Evolutionary conservation across 1,140 invertebrate genomes (phyloP), one percentile per base, ranked within the genome.

Genomic region (Whitmania pigra): DNA sequence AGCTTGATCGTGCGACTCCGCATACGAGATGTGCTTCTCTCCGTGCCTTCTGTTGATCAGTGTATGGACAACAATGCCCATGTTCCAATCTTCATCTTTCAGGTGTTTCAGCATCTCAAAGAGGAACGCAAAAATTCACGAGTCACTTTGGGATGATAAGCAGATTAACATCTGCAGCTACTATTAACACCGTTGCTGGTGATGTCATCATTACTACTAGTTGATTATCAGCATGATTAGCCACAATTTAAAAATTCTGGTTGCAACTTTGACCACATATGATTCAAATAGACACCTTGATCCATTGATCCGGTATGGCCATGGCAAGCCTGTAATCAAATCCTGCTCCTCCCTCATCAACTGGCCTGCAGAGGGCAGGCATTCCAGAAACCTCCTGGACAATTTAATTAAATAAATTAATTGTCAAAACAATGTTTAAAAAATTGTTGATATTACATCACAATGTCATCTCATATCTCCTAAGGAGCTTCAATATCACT

Each of bases 221-320:
- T 36, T 36, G 2, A 36, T 36, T 36, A 6, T 6, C 6, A 6
- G 31, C 31, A 36, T 36, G 31, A 36, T 36, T 36, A 36, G 31
- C 31, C 31, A 6, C 6, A 36, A 36, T 36, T 36, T 36, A 36
- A 36, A 6, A 36, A 36, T 36, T 6, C 31, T 36, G 6, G 31
- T 2, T 36, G 6, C 31, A 36, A 36, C 31, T 36, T 36, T 36
- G 31, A 36, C 31, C 31, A n/a, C n/a, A n/a, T n/a, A n/a, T n/a
- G 55, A 60, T 9, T 25, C 13, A 71, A 54, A 25, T 22, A 57
- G 13, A 63, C 75, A 84, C 82, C 83, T 99, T 91, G 75, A 99
- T 99, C 97, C 97, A 99, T 83, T 93, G 94, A 82, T 98, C 95
- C 0, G 96, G 96, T 76, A 99, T 92, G 15, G 95, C 93, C 96